These are phyloP conservation scores for Neodon shergylaensis DNA, from an alignment of 2,113 vertebrate genomes.

Conservation along the genomic window DNA sequence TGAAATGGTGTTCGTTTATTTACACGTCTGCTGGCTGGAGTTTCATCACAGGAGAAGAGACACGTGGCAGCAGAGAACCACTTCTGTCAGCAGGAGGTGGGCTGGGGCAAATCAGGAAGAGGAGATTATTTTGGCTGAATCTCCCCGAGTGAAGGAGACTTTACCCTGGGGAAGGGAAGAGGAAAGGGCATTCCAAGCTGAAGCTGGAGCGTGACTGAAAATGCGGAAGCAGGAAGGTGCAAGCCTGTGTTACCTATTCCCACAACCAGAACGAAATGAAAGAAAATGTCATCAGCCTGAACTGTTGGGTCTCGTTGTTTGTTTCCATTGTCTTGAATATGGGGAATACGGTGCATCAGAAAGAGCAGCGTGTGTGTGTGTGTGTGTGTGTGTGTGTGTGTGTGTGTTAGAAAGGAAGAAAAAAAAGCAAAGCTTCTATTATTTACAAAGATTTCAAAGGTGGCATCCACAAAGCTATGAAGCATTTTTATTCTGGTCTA, in stretches of 20 bases:
- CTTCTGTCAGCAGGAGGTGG: conserved; percentile 38
- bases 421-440: not conserved
- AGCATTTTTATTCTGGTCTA: not conserved
- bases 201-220: not conserved
- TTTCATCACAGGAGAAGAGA: not conserved
- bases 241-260: not conserved
- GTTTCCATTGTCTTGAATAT: not conserved
- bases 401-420: not conserved
- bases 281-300: not conserved
- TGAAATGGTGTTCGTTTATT: not conserved
- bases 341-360: not conserved
- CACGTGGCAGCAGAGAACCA: not conserved
- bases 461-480: not conserved
- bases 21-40: not conserved
- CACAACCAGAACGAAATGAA: not conserved
- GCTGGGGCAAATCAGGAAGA: conserved; percentile 8
- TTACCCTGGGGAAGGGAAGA: not conserved
- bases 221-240: not conserved
- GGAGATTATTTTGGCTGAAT: not conserved
- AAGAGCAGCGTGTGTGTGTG: not conserved
- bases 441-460: conserved; percentile 12
- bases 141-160: conserved; percentile 15
- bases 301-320: not conserved
- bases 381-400: not conserved
- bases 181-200: not conserved